A percentile compares a stretch with the other conserved stretches of the same genome.
Conservation (phyloP, 2,113 vertebrate genomes). For the Turnix velox region DNA sequence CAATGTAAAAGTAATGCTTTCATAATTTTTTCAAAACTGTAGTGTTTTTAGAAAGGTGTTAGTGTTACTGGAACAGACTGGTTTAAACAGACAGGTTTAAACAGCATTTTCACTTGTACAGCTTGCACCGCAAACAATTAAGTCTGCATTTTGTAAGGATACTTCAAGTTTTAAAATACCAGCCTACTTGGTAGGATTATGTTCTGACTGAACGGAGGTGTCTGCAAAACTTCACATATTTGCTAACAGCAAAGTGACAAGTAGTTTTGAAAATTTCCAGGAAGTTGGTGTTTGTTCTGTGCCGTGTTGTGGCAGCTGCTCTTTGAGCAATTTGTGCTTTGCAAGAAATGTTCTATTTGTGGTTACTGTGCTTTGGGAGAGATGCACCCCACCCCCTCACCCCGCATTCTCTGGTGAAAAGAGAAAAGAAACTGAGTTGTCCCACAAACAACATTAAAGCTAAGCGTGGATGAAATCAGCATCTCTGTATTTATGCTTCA, state of each 20-base stretch:
- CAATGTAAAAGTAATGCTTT: not conserved
- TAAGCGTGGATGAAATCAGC: not conserved
- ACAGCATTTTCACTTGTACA: not conserved
- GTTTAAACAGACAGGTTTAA: not conserved
- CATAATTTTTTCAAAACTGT: not conserved
- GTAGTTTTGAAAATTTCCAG: not conserved
- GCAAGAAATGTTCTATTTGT: not conserved
- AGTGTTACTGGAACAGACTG: not conserved
- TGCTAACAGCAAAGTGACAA: not conserved
- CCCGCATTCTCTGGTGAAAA: not conserved
- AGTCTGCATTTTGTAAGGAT: not conserved
- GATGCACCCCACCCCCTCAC: rapidly evolving
- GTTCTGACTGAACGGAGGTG: not conserved
- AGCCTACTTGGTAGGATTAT: not conserved
- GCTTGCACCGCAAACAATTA: not conserved
- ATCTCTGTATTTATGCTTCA: not conserved
- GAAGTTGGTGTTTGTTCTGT: not conserved
- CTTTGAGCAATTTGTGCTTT: not conserved
- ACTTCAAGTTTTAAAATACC: not conserved
- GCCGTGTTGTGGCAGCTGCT: not conserved
- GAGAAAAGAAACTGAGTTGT: not conserved
- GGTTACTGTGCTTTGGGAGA: not conserved
- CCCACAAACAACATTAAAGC: not conserved
- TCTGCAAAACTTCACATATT: not conserved
- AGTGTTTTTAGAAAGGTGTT: not conserved